phyloP scores from a whole-genome alignment of 2,113 vertebrate species.

The Monarcha castaneiventris region DNA sequence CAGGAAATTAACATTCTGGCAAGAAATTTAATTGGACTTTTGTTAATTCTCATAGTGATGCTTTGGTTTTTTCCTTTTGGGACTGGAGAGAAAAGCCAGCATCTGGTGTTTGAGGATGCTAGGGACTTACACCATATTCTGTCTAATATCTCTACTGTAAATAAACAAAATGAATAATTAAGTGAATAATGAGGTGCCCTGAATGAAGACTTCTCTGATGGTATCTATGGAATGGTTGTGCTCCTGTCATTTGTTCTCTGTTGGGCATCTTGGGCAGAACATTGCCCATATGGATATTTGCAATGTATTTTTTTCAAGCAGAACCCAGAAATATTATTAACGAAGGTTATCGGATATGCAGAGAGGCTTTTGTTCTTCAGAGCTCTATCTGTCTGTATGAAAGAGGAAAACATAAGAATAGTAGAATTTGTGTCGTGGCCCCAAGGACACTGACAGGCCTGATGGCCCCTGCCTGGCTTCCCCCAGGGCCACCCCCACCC shows the following conservation, averaged over 20 bases:
- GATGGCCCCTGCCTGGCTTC: neutral
- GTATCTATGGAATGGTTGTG: neutral
- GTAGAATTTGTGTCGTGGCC: neutral
- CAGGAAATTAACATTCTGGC: conserved; percentile 72
- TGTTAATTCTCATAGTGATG: conserved; percentile 73
- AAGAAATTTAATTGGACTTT: conserved; percentile 77
- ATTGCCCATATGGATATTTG: neutral
- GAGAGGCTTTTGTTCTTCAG: neutral
- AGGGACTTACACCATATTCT: conserved; percentile 75
- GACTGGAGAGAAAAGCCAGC: conserved; percentile 69
- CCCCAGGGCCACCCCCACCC: neutral
- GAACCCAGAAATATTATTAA: neutral
- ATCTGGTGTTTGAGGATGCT: conserved; percentile 79
- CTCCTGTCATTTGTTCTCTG: neutral
- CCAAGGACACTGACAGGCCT: neutral
- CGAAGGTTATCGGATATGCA: neutral
- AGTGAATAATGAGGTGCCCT: conserved; percentile 71
- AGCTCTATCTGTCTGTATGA: neutral
- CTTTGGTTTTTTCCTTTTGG: conserved; percentile 71
- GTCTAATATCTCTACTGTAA: conserved; percentile 78
- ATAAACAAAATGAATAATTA: conserved; percentile 81
- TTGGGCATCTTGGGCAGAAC: neutral
- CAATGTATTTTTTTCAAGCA: neutral
- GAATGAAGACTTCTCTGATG: conserved; percentile 49
- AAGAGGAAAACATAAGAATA: neutral